Evolutionary conservation across 2,113 vertebrate genomes (phyloP).

Genomic region (Rattus norvegicus): DNA sequence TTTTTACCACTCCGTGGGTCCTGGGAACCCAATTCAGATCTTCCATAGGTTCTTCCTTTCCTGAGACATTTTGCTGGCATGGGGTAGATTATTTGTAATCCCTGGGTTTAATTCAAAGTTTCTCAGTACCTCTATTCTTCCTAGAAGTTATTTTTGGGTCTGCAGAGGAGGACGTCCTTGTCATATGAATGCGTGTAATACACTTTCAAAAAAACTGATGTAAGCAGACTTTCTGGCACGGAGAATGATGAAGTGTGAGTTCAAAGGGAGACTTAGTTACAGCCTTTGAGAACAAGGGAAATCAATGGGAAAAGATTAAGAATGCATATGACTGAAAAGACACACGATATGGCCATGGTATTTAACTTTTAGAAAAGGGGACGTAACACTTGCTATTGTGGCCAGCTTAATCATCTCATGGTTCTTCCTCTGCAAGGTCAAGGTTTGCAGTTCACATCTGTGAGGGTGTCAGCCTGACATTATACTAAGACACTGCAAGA

Average conservation of each 20-base stretch:
- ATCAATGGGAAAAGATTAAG: neutral
- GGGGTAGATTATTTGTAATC: neutral
- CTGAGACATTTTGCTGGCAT: neutral
- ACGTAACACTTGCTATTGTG: neutral
- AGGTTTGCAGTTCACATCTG: neutral
- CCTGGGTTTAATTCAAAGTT: neutral
- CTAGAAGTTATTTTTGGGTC: neutral
- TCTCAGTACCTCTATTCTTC: neutral
- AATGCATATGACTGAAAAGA: neutral
- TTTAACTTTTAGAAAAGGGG: slow-evolving; percentile 1
- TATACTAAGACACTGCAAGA: neutral
- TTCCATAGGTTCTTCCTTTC: neutral
- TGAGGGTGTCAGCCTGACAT: neutral
- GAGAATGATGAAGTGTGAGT: neutral
- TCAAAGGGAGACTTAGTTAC: neutral
- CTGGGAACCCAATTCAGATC: neutral
- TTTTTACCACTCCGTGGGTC: neutral
- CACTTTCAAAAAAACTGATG: neutral
- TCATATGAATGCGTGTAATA: neutral
- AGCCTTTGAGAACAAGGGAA: slow-evolving; percentile 9
- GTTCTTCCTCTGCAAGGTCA: neutral
- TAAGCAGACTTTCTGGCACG: neutral
- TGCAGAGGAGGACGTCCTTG: neutral
- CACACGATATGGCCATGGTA: neutral
- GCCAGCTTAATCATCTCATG: neutral